Base-by-base conservation (phyloP, 2,797 vertebrate genomes). In the Pyrrhura leucotis region DNA sequence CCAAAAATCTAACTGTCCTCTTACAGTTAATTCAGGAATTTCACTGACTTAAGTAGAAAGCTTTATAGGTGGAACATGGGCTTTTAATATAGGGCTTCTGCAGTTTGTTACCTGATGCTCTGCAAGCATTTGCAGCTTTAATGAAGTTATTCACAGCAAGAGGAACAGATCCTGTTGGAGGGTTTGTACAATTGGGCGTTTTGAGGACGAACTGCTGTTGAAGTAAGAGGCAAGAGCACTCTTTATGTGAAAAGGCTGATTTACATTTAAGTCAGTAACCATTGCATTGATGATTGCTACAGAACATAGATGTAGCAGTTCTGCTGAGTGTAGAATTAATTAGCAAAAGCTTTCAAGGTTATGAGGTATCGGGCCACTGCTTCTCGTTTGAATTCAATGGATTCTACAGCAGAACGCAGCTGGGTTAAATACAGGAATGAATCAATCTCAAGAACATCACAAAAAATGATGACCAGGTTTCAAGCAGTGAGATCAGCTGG, bases 301-400 rank as follows among this genome's bases (percentile, higher is more conserved):
- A 42, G 69, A 94, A 76, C 72, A 42, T 31, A 95, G 77, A 87
- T 42, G 56, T 69, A 76, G 77, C 0, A 0, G 37, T 85, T 95
- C 69, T 73, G 88, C 81, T 94, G 81, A 93, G 22, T 65, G 66
- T 42, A 85, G 84, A 94, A 90, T 87, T 96, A 92, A 95, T 95
- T 88, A 85, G 76, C 42, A 48, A 93, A 93, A 90, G 29, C 63
- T 93, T 95, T 93, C 88, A 85, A 93, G 54, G 59, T 76, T 93
- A 45, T 63, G 37, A 61, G 44, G 39, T 85, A 79, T 78, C 3
- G 6, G 29, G 23, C 44, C 40, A 74, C 35, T 61, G 75, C 85
- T 92, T 88, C 81, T 92, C 31, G 33, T 83, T 92, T 71, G 48
- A 90, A 79, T 89, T 93, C 68, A 89, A 37, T 72, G 47, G 26